phyloP scores from a whole-genome alignment of 2,113 vertebrate species.

The Oceanites oceanicus region DNA sequence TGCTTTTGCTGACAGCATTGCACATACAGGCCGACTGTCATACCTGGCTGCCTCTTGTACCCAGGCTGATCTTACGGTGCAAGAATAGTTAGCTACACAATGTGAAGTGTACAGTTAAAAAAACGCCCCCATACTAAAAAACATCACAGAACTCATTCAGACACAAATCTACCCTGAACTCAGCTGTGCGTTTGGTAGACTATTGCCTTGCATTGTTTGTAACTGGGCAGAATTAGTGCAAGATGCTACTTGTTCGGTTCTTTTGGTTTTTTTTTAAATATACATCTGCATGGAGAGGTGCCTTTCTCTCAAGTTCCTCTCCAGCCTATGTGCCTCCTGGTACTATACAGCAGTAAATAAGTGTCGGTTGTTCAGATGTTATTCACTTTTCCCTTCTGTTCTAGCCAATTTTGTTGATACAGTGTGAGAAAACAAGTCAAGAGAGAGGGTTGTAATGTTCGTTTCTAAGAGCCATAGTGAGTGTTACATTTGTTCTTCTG shows the following conservation, averaged over 20 bases:
- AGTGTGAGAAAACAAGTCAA: constrained; percentile 54
- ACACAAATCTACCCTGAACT: neutral
- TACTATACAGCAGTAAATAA: constrained; percentile 46
- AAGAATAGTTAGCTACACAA: neutral
- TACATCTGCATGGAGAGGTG: neutral
- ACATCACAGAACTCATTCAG: neutral
- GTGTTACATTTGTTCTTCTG: constrained; percentile 54
- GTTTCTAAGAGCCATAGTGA: constrained; percentile 36
- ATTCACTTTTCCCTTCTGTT: constrained; percentile 53
- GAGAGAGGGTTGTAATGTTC: constrained; percentile 31
- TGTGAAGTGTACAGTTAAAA: neutral
- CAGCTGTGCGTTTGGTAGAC: neutral
- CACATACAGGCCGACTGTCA: neutral
- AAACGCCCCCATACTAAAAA: neutral
- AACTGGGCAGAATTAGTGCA: neutral
- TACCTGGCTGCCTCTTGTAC: neutral
- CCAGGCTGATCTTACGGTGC: neutral
- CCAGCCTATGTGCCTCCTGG: neutral
- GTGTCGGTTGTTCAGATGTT: constrained; percentile 39
- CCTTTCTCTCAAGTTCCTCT: neutral
- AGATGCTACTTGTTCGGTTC: neutral
- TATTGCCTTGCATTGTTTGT: neutral
- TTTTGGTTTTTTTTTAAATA: neutral
- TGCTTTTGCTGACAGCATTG: neutral
- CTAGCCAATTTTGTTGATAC: constrained; percentile 57